phyloP scores from a whole-genome alignment of 2,888 invertebrate genomes.

The Nezara viridula region DNA sequence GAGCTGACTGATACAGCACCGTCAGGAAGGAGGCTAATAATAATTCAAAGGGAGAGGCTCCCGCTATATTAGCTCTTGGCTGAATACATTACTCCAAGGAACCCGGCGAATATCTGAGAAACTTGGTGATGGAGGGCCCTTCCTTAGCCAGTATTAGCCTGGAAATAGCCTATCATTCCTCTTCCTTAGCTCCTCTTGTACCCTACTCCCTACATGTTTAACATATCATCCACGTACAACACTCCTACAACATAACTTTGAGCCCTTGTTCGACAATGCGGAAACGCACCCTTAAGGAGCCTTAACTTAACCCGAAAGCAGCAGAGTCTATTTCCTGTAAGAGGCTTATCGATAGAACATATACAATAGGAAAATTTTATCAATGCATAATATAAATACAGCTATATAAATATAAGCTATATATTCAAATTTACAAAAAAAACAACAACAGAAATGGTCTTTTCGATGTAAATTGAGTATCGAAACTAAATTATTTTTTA shows the following conservation, averaged over 20 bases:
- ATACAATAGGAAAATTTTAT: too few relatives aligned
- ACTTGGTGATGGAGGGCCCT: constrained; percentile 20
- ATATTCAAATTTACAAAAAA: too few relatives aligned
- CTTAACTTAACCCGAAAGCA: background rate
- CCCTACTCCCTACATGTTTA: background rate
- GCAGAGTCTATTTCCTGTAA: background rate
- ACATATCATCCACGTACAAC: background rate
- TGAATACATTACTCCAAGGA: constrained; percentile 30
- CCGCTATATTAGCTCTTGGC: background rate
- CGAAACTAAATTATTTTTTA: too few relatives aligned
- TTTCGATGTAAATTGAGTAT: too few relatives aligned
- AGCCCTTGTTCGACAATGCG: background rate
- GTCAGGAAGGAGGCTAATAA: constrained; percentile 29
- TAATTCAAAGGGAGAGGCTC: constrained; percentile 20
- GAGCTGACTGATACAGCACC: constrained; percentile 9
- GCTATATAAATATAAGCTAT: too few relatives aligned
- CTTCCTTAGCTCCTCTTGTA: background rate
- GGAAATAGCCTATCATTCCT: constrained; percentile 30
- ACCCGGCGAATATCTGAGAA: background rate
- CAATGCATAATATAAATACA: too few relatives aligned
- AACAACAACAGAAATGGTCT: too few relatives aligned
- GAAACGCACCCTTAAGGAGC: background rate
- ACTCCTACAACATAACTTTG: background rate
- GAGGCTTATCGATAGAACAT: background rate
- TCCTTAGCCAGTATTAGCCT: constrained; percentile 8